Evolutionary conservation across 2,113 vertebrate species (phyloP).

Genomic region (Lutjanus erythropterus): DNA sequence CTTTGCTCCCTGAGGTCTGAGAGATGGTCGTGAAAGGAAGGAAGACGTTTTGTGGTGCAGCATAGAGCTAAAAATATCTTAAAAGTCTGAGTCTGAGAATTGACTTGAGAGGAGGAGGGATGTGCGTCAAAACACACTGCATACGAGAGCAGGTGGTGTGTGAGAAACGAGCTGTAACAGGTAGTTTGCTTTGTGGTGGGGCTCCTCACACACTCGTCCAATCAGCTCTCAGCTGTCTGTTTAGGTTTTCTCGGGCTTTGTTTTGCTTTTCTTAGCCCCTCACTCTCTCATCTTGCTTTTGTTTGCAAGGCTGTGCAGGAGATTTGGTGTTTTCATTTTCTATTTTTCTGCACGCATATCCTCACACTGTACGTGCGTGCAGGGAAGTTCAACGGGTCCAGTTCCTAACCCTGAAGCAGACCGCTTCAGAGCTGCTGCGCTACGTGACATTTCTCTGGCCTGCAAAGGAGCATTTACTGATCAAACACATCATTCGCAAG

Average conservation of each 20-base stretch:
- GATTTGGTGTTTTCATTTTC: constrained; percentile 43
- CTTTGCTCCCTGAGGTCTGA: background rate
- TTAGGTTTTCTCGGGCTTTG: constrained; percentile 19
- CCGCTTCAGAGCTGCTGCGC: background rate
- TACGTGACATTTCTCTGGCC: constrained; percentile 31
- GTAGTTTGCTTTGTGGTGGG: constrained; percentile 13
- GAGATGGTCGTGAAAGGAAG: constrained; percentile 57
- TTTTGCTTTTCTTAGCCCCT: background rate
- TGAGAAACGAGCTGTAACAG: background rate
- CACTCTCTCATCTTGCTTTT: constrained; percentile 25
- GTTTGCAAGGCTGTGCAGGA: background rate
- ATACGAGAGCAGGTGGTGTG: constrained; percentile 65
- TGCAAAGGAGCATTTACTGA: background rate
- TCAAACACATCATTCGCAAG: background rate
- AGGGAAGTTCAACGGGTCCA: constrained; percentile 63
- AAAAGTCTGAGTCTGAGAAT: constrained; percentile 39
- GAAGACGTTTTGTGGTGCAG: constrained; percentile 35
- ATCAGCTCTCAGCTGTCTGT: background rate
- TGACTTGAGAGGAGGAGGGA: constrained; percentile 20
- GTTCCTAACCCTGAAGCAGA: constrained; percentile 18
- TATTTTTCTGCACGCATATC: constrained; percentile 29
- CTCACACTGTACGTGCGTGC: constrained; percentile 16
- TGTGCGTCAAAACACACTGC: constrained; percentile 71
- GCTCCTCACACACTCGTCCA: constrained; percentile 8
- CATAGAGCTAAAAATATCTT: constrained; percentile 59